Base-by-base conservation (phyloP, 2,888 invertebrate species). In the Lysandra coridon region DNA sequence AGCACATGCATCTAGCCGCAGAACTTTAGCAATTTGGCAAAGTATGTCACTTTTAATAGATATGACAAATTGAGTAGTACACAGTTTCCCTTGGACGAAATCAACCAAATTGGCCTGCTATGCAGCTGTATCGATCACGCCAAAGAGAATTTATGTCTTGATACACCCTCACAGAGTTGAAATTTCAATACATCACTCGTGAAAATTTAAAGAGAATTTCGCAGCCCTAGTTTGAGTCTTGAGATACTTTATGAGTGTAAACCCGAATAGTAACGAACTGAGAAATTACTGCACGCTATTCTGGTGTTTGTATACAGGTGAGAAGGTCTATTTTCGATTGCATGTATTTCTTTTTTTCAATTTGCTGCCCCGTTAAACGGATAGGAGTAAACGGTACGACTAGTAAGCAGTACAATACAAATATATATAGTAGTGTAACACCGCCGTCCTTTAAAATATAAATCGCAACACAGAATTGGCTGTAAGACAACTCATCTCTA, bases 81-180 rank as follows among this genome's bases (percentile, higher is more conserved):
- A 81, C 82, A 82, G 87, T 86, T 85, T 87, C 44, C 62, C 60
- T 33, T 73, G 77, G 88, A 90, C 88, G 89, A 89, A 91, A 90
- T 90, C 89, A 88, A 86, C 86, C 88, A 90, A 91, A 91, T 91
- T 91, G 90, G 90, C 86, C 78, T 81, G 73, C 86, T 84, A 87
- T 88, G 89, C 88, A 88, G 76, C 79, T 78, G 78, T 79, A 81
- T 79, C 81, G 62, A 80, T 78, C 73, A 79, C 83, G 17, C 23
- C 79, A 80, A 78, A 64, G 6, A 12, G 37, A 80, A 84, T 82
- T 80, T 74, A 73, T 82, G 85, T 87, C 83, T 73, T 85, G 85
- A 79, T 1, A 0, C 6, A 37, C 7, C 44, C 14, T 2, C 0
- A 2, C 84, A 86, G 80, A 84, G 86, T 83, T 57, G 40, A 81